Evolutionary conservation across 2,888 invertebrate species (phyloP).

Genomic region (Phyllotreta cruciferae): DNA sequence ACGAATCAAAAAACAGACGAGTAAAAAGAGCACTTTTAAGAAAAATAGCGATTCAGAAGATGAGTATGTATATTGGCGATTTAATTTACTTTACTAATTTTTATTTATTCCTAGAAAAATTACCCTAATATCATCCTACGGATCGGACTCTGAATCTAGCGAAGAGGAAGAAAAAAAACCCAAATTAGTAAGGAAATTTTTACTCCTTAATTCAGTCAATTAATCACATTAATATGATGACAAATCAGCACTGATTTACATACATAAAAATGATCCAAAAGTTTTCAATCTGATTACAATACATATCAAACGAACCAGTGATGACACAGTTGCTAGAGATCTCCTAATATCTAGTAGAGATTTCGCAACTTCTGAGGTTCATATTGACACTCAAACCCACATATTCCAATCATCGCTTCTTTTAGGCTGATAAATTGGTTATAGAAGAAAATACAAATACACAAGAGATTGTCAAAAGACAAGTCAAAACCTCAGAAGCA

Average conservation of each 20-base stretch:
- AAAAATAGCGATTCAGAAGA: slow-evolving; percentile 48
- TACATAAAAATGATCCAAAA: slow-evolving; percentile 48
- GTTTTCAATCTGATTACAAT: slow-evolving; percentile 60
- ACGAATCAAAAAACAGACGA: slow-evolving; percentile 18
- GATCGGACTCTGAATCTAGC: slow-evolving; percentile 60
- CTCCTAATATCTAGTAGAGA: slow-evolving; percentile 50
- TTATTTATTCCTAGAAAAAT: slow-evolving; percentile 60
- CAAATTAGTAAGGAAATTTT: slow-evolving; percentile 38
- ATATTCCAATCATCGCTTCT: no score
- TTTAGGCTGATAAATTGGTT: no score
- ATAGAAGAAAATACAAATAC: no score
- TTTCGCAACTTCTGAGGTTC: slow-evolving; percentile 57
- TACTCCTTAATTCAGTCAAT: slow-evolving; percentile 1
- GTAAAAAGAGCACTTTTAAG: slow-evolving; percentile 22
- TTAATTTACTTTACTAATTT: background rate
- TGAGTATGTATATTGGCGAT: slow-evolving; percentile 47
- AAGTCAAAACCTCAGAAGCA: slow-evolving; percentile 49
- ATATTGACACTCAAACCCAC: slow-evolving; percentile 34
- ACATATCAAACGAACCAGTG: slow-evolving; percentile 48
- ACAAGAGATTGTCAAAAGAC: slow-evolving; percentile 56
- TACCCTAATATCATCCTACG: slow-evolving; percentile 66
- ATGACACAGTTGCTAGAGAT: slow-evolving; percentile 59
- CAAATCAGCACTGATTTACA: slow-evolving; percentile 26
- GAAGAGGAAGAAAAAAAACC: slow-evolving; percentile 54
- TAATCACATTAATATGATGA: slow-evolving; percentile 37